A percentile compares a stretch with the other conserved stretches of the same genome.
Conservation (phyloP, 1,140 invertebrate species). For the Scaptodrosophila lebanonensis region DNA sequence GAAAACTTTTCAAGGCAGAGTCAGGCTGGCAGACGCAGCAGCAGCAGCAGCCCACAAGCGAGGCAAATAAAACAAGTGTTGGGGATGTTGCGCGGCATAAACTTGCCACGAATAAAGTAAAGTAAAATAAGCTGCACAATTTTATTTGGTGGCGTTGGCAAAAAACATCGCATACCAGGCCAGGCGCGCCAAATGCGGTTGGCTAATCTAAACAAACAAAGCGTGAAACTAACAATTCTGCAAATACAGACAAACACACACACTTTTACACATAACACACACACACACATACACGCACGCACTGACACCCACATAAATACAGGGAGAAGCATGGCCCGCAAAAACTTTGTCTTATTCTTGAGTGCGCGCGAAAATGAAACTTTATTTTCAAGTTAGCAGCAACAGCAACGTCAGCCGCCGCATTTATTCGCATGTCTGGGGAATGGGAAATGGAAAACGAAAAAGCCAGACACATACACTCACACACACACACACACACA, state of each 20-base stretch:
- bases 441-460: not conserved
- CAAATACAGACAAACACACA: conserved; percentile 71
- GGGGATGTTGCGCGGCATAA: conserved; percentile 45
- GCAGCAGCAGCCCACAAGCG: conserved; percentile 38
- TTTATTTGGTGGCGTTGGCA: conserved; percentile 51
- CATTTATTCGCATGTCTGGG: conserved; percentile 67
- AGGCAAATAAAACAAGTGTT: conserved; percentile 52
- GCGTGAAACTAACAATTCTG: conserved; percentile 74
- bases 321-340: conserved; percentile 7
- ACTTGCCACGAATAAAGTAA: conserved; percentile 56
- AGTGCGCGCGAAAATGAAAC: conserved; percentile 57
- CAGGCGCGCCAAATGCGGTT: conserved; percentile 26
- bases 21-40: not conserved
- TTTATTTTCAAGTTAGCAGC: conserved; percentile 70
- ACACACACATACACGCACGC: conserved; percentile 2
- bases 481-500: no score
- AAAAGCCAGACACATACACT: no score
- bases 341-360: conserved; percentile 45
- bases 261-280: no score
- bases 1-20: conserved; percentile 52
- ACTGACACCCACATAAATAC: not conserved
- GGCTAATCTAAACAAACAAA: conserved; percentile 74
- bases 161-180: conserved; percentile 16
- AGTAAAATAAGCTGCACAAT: conserved; percentile 54
- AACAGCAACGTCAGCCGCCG: no score